Base-by-base conservation (phyloP, 2,113 vertebrate species). In the Gobio gobio region DNA sequence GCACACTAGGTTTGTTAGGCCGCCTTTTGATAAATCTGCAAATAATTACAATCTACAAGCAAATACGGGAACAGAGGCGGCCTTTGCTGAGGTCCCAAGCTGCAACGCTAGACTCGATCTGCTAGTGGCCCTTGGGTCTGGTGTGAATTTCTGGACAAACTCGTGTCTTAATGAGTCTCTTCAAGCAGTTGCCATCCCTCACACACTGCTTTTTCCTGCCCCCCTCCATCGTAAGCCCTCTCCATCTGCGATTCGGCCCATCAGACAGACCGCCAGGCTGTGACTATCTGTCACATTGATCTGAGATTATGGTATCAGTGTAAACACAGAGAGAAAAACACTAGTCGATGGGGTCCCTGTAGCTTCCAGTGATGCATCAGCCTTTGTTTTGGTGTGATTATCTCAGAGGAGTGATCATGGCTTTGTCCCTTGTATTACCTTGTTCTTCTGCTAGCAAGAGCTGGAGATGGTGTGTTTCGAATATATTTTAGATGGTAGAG, bases 31-130 rank as follows among this genome's bases (percentile, higher is more conserved):
- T 49, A 87, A 85, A 89, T 88, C 84, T 86, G 89, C 78, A 89
- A 91, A 85, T 88, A 86, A 91, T 91, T 88, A 88, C 79, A 66
- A 86, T 82, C 79, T 85, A 82, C 86, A 89, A 91, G 86, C 86
- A 90, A 87, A 88, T 81, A 83, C 74, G 20, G 74, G 86, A 29
- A 47, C 47, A 12, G 36, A 33, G 33, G 47, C 33, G 58, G 63
- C 66, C 63, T 86, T 80, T 54, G 20, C 36, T 10, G 58, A 56
- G 33, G 75, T 36, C 51, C 14, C 64, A 47, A 68, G 82, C 29
- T 22, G 51, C n/a, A 47, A 24, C 26, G 54, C 54, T 59, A 51
- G 10, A 78, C 45, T 61, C 12, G n/a, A 77, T 78, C 20, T 2
- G 22, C n/a, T 56, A 64, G 72, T 45, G 18, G 20, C 56, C 12